Evolutionary conservation across 2,797 vertebrate species (phyloP).

Genomic region (Natrix natrix): DNA sequence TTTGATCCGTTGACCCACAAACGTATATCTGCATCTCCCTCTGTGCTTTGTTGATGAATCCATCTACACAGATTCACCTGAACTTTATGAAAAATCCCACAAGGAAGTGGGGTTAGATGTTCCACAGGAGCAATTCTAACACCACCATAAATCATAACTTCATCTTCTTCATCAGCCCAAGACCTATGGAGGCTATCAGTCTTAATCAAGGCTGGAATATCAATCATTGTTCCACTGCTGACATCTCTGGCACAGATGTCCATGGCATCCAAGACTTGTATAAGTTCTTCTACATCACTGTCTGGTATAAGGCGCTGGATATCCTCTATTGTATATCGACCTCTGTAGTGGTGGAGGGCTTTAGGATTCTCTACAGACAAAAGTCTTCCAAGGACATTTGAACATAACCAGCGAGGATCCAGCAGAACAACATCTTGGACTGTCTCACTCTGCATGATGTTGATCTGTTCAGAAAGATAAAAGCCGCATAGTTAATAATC

Average conservation of each 20-base stretch:
- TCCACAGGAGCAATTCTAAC: conserved; percentile 91
- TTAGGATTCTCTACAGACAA: conserved; percentile 92
- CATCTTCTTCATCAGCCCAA: conserved; percentile 92
- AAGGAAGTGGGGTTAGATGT: conserved; percentile 93
- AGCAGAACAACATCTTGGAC: conserved; percentile 95
- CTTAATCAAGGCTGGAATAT: conserved; percentile 94
- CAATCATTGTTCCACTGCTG: conserved; percentile 92
- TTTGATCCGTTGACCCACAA: conserved; percentile 93
- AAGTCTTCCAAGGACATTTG: conserved; percentile 85
- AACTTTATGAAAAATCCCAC: conserved; percentile 96
- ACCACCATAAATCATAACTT: conserved; percentile 87
- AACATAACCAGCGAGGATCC: conserved; percentile 96
- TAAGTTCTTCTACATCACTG: conserved; percentile 91
- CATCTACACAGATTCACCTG: conserved; percentile 96
- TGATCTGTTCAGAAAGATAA: conserved; percentile 79
- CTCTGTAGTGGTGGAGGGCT: conserved; percentile 96
- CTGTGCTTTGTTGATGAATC: conserved; percentile 91
- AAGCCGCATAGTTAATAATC: conserved; percentile 9
- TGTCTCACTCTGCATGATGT: conserved; percentile 98
- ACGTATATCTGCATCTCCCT: conserved; percentile 87
- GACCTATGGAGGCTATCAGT: conserved; percentile 91
- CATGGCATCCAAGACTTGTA: conserved; percentile 97
- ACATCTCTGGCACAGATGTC: conserved; percentile 92
- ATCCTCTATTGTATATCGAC: conserved; percentile 93
- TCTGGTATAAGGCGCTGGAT: conserved; percentile 90